Evolutionary conservation across 2,888 invertebrate species (phyloP).

Genomic region (Xylophagus ater): DNA sequence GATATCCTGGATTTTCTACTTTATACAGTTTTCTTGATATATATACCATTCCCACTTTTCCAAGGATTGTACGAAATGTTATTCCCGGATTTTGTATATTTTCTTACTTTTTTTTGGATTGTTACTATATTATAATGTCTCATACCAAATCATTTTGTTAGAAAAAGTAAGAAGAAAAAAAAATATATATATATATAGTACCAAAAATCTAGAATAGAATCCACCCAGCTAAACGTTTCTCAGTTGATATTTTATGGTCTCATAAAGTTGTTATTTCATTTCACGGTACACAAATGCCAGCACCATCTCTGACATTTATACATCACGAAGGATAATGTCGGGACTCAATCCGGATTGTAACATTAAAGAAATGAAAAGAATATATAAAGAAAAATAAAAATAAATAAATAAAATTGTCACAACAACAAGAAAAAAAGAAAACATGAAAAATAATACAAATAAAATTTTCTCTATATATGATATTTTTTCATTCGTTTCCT

Average conservation of each 20-base stretch:
- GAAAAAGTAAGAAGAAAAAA: not conserved
- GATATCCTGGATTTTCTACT: slow-evolving; percentile 3
- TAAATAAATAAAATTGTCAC: not conserved
- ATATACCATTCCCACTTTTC: too few species aligned
- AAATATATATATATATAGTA: not conserved
- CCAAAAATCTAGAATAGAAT: too few species aligned
- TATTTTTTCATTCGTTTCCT: too few species aligned
- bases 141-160: not conserved
- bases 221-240: slow-evolving; percentile 6
- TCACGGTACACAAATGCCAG: not conserved
- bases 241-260: slow-evolving; percentile 5
- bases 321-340: not conserved
- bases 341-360: too few species aligned
- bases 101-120: not conserved
- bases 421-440: not conserved
- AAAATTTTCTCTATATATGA: too few species aligned
- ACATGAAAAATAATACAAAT: too few species aligned
- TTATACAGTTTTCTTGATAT: too few species aligned
- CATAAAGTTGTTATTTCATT: slow-evolving; percentile 4
- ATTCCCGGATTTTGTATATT: too few species aligned
- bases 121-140: not conserved
- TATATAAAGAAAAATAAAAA: not conserved
- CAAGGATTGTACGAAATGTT: too few species aligned
- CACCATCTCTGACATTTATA: too few species aligned
- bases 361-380: not conserved